Percentiles rank a stretch among this genome's conserved stretches.
These are phyloP conservation scores for Hydraecia micacea DNA, from an alignment of 2,888 invertebrate genomes.

Conservation along the genomic window DNA sequence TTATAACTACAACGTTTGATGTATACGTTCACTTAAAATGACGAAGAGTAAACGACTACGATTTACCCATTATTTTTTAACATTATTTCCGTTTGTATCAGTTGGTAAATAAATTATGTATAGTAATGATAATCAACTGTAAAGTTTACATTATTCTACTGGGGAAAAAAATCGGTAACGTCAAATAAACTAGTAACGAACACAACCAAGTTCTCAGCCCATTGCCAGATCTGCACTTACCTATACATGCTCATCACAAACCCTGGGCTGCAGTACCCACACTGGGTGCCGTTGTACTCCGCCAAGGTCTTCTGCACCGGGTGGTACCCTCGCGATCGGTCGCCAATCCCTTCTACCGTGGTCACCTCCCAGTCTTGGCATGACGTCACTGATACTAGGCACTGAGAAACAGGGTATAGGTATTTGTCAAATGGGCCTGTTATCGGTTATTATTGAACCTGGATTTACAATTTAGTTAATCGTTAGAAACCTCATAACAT, in stretches of 20 bases:
- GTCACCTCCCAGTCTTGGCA: constrained; percentile 92
- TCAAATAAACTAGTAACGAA: neutral
- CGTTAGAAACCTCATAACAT: neutral
- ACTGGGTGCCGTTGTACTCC: constrained; percentile 92
- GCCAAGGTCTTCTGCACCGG: constrained; percentile 91
- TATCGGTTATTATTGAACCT: neutral
- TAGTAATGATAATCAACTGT: too few relatives aligned
- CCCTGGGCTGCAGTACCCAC: constrained; percentile 94
- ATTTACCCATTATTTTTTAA: too few relatives aligned
- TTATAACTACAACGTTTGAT: too few relatives aligned
- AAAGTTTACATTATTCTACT: neutral
- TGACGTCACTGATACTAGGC: constrained; percentile 90
- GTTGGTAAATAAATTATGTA: too few relatives aligned
- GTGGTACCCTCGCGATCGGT: constrained; percentile 90
- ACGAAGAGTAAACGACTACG: too few relatives aligned
- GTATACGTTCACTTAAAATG: too few relatives aligned
- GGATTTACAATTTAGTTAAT: neutral
- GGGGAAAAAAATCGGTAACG: neutral
- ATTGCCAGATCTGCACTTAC: constrained; percentile 58
- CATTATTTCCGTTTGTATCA: too few relatives aligned
- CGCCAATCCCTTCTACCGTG: constrained; percentile 93
- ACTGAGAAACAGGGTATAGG: constrained; percentile 79
- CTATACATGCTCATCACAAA: constrained; percentile 94
- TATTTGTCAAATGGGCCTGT: neutral
- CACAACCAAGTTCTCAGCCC: too few relatives aligned